phyloP scores from a whole-genome alignment of 2,113 vertebrate genomes.

The Anarrhichthys ocellatus region DNA sequence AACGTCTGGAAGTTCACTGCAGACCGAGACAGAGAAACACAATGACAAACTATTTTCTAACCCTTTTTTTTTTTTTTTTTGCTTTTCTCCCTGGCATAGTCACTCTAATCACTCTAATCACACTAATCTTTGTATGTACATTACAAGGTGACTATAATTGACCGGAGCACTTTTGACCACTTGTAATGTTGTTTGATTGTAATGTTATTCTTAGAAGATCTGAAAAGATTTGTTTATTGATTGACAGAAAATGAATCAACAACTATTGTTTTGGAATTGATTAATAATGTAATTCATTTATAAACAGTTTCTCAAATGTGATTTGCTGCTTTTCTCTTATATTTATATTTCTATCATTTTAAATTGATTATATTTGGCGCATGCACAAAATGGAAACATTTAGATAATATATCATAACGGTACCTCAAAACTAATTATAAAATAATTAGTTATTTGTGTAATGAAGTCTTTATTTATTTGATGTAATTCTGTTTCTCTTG shows the following conservation, averaged over 20 bases:
- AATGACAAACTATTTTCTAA: not conserved
- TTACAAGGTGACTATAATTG: not conserved
- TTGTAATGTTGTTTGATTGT: not conserved
- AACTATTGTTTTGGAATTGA: not conserved
- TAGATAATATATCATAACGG: not conserved
- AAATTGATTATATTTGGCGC: not conserved
- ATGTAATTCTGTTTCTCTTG: not conserved
- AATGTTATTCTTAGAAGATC: not conserved
- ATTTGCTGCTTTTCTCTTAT: not conserved
- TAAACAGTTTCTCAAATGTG: not conserved
- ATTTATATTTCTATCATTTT: not conserved
- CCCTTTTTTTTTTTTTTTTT: not conserved
- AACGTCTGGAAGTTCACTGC: conserved; percentile 95
- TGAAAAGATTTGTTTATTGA: not conserved
- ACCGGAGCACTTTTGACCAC: too few species aligned
- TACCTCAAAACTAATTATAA: not conserved
- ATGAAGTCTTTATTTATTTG: not conserved
- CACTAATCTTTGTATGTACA: not conserved
- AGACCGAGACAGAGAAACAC: conserved; percentile 7
- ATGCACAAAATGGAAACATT: not conserved
- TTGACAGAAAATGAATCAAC: not conserved
- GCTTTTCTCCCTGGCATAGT: not conserved
- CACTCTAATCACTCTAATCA: not conserved
- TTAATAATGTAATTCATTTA: not conserved
- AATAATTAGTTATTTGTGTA: not conserved